Conservation (phyloP, 2,113 vertebrate genomes). For the Amazona guildingii region DNA sequence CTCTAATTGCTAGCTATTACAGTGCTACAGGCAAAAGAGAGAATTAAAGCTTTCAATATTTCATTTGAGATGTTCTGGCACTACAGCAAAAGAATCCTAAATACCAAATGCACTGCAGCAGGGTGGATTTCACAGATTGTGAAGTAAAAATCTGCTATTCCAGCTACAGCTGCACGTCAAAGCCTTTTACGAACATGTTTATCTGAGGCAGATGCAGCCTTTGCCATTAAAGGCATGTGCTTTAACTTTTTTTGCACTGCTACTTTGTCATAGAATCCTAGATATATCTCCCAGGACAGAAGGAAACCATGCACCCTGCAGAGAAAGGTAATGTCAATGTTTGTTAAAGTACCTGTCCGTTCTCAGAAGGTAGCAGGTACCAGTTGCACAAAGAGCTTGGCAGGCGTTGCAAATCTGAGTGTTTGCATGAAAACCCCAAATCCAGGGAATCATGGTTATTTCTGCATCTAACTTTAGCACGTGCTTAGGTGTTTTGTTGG, state of each 20-base stretch:
- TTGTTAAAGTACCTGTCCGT: neutral
- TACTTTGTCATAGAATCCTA: neutral
- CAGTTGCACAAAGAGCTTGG: neutral
- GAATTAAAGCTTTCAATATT: neutral
- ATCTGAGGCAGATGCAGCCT: neutral
- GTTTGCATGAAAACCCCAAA: neutral
- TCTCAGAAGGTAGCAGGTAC: neutral
- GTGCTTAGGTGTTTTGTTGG: neutral
- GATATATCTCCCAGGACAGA: neutral
- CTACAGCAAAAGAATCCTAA: neutral
- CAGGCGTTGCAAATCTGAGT: neutral
- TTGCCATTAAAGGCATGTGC: neutral
- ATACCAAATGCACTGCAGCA: neutral
- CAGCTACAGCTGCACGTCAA: neutral
- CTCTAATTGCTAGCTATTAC: neutral
- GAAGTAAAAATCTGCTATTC: conserved; percentile 49
- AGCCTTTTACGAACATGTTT: conserved; percentile 5
- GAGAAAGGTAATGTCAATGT: neutral
- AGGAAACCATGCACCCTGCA: neutral
- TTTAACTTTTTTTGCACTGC: neutral
- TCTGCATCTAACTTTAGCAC: neutral
- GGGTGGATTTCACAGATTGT: neutral
- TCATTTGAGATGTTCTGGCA: neutral
- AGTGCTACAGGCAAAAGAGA: neutral
- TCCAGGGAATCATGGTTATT: neutral